phyloP scores from a whole-genome alignment of 2,888 invertebrate species.

The Heliconius erato region DNA sequence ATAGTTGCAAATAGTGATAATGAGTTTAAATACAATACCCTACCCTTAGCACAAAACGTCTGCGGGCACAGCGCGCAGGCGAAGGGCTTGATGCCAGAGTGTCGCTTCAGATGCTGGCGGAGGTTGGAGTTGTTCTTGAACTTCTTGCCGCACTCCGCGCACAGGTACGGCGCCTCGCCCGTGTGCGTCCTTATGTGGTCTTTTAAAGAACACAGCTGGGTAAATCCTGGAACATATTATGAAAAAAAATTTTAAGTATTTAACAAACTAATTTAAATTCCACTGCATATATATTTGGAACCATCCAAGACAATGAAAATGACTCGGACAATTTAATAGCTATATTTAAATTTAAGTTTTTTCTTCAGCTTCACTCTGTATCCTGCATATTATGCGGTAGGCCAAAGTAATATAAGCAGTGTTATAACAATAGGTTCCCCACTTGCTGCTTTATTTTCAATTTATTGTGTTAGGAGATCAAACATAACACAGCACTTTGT shows the following conservation, averaged over 20 bases:
- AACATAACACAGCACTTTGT: too few species aligned
- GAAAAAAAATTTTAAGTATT: background rate
- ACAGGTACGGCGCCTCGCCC: slow-evolving; percentile 84
- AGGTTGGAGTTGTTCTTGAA: slow-evolving; percentile 85
- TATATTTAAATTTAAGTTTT: too few species aligned
- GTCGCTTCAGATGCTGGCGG: slow-evolving; percentile 85
- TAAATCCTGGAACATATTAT: slow-evolving; percentile 77
- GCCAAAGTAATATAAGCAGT: too few species aligned
- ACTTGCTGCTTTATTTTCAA: too few species aligned
- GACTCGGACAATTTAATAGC: background rate
- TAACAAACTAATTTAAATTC: too few species aligned
- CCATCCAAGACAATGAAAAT: background rate
- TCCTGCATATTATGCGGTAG: too few species aligned
- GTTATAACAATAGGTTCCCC: too few species aligned
- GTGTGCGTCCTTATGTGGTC: slow-evolving; percentile 85
- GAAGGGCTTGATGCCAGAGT: slow-evolving; percentile 83
- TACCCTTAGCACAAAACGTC: slow-evolving; percentile 84
- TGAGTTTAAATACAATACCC: too few species aligned
- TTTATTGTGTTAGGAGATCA: too few species aligned
- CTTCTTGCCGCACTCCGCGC: slow-evolving; percentile 85
- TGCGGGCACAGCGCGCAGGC: slow-evolving; percentile 86
- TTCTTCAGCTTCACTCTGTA: too few species aligned
- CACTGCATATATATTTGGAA: too few species aligned
- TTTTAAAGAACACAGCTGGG: slow-evolving; percentile 83
- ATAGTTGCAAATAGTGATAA: too few species aligned